Percentiles rank a stretch among this genome's conserved stretches.
phyloP scores from a whole-genome alignment of 2,113 vertebrate genomes.

The Myiopsitta monachus region DNA sequence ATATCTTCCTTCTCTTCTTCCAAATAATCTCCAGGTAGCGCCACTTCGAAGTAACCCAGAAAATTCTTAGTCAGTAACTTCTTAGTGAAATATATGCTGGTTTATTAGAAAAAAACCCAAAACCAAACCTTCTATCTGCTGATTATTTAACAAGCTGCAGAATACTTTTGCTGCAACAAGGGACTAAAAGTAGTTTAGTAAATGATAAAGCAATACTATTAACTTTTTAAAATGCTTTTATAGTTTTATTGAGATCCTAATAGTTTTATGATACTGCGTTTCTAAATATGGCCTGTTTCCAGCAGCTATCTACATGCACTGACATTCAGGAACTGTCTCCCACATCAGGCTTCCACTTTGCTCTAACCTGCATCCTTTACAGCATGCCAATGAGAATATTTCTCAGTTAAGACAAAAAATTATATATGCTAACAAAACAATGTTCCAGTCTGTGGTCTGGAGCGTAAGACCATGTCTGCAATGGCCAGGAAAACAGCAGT shows the following conservation, averaged over 20 bases:
- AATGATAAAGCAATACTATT: neutral
- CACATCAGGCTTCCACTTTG: neutral
- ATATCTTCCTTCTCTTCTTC: neutral
- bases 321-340: neutral
- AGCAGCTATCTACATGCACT: neutral
- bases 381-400: neutral
- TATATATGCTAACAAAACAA: neutral
- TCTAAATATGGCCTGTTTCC: neutral
- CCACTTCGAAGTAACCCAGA: neutral
- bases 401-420: neutral
- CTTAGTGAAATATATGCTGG: neutral
- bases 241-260: neutral
- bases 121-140: neutral
- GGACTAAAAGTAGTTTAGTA: neutral
- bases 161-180: neutral
- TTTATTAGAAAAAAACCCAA: neutral
- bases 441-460: neutral
- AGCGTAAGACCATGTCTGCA: neutral
- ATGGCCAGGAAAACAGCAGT: neutral
- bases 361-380: neutral
- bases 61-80: neutral
- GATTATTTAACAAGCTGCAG: neutral
- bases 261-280: neutral
- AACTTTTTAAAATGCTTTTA: neutral
- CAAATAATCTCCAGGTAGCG: neutral